Evolutionary conservation across 2,113 vertebrate genomes (phyloP).

Genomic region (Callorhinus ursinus): DNA sequence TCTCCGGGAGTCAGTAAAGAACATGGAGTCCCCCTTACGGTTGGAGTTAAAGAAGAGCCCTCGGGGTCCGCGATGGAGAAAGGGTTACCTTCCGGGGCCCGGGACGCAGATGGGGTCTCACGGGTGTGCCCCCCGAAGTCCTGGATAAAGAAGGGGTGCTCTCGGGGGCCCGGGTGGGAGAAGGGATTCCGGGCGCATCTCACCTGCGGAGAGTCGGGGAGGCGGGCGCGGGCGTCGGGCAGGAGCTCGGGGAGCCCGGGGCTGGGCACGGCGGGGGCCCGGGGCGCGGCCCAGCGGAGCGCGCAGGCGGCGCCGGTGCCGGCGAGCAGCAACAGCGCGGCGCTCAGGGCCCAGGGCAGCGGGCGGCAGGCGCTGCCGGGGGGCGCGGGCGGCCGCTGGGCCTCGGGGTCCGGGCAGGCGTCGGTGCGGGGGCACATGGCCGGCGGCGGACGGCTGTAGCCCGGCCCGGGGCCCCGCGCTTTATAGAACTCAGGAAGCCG

Average conservation of each 20-base stretch:
- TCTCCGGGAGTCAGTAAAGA: not conserved
- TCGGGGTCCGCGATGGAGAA: not conserved
- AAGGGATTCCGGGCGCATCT: not conserved
- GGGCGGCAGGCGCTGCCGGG: not conserved
- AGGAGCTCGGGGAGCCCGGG: not conserved
- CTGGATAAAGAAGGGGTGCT: not conserved
- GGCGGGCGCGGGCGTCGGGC: not conserved
- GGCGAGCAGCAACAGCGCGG: not conserved
- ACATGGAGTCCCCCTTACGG: not conserved
- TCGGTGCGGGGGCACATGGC: not conserved
- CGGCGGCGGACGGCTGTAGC: not conserved
- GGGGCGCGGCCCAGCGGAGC: not conserved
- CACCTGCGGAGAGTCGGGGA: slow-evolving; percentile 55
- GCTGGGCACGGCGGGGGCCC: not conserved
- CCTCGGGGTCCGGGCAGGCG: not conserved
- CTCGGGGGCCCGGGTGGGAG: too few species aligned
- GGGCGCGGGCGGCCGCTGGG: not conserved
- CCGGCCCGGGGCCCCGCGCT: accelerated
- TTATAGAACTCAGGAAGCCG: slow-evolving; percentile 31
- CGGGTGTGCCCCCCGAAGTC: not conserved
- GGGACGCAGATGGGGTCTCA: not conserved
- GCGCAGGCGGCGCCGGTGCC: not conserved
- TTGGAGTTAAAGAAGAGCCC: not conserved
- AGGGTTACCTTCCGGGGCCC: not conserved
- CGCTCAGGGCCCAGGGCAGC: not conserved